Evolutionary conservation across 1,140 invertebrate species (phyloP).

Genomic region (Drosophila pseudoananassae): DNA sequence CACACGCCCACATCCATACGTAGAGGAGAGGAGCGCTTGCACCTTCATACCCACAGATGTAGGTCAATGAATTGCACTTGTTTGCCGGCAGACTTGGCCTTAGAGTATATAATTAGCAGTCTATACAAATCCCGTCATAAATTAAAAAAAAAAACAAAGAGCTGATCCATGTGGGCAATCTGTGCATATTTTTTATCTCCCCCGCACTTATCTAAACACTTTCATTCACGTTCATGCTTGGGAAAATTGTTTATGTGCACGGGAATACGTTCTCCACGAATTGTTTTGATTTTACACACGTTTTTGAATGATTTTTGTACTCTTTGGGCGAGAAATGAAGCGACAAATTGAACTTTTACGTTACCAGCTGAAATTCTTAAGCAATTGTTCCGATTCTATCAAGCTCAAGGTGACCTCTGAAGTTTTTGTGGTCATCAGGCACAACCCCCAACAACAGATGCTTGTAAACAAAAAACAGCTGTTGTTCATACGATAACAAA

Average conservation of each 20-base stretch:
- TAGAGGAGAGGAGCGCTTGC: neutral
- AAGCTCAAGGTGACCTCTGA: conserved; percentile 78
- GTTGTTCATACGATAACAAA: conserved; percentile 20
- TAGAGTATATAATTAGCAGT: conserved; percentile 4
- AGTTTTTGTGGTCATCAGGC: conserved; percentile 66
- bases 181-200: conserved; percentile 5
- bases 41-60: conserved; percentile 12
- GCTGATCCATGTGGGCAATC: neutral
- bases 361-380: conserved; percentile 69
- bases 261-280: conserved; percentile 9
- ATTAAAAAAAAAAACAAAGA: conserved; percentile 9
- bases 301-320: conserved; percentile 43
- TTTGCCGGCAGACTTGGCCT: conserved; percentile 48
- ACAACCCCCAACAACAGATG: conserved; percentile 31
- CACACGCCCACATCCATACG: neutral
- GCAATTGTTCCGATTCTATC: conserved; percentile 50
- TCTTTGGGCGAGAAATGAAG: conserved; percentile 21
- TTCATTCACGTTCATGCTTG: conserved; percentile 26
- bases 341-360: conserved; percentile 46
- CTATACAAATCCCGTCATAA: conserved; percentile 9
- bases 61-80: conserved; percentile 49
- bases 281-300: conserved; percentile 12
- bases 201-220: conserved; percentile 11
- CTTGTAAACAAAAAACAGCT: conserved; percentile 76
- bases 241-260: conserved; percentile 16